These are phyloP conservation scores for Himalopsyche tibetana DNA, from an alignment of 2,888 invertebrate genomes.

Conservation along the genomic window DNA sequence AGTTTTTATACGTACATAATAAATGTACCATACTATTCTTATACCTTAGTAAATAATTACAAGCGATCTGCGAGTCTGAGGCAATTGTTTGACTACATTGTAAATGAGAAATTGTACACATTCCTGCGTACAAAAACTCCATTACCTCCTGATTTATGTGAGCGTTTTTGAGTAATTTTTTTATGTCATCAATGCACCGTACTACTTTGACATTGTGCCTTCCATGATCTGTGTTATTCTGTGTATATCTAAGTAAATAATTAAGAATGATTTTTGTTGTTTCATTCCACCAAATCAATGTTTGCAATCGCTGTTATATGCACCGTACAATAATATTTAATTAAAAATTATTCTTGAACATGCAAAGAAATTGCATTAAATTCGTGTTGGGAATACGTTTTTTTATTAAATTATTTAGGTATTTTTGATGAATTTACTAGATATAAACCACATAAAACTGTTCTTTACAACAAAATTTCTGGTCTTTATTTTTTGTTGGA, in stretches of 20 bases:
- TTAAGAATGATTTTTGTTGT: neutral
- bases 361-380: no score
- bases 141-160: neutral
- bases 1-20: constrained; percentile 23
- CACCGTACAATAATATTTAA: neutral
- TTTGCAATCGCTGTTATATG: neutral
- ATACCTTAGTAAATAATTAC: neutral
- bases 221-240: constrained; percentile 23
- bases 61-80: neutral
- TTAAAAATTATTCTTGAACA: no score
- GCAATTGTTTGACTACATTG: neutral
- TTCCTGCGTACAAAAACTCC: neutral
- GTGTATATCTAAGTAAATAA: constrained; percentile 5
- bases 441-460: no score
- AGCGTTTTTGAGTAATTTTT: neutral
- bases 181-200: neutral
- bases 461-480: no score
- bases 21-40: neutral
- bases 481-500: no score
- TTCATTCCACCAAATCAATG: neutral
- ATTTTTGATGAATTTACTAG: no score
- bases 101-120: neutral
- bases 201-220: constrained; percentile 16
- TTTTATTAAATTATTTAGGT: no score
- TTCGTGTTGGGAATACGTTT: no score